Evolutionary conservation across 2,113 vertebrate species (phyloP), one percentile per base, ranked within the genome.

Genomic region (Morone saxatilis): DNA sequence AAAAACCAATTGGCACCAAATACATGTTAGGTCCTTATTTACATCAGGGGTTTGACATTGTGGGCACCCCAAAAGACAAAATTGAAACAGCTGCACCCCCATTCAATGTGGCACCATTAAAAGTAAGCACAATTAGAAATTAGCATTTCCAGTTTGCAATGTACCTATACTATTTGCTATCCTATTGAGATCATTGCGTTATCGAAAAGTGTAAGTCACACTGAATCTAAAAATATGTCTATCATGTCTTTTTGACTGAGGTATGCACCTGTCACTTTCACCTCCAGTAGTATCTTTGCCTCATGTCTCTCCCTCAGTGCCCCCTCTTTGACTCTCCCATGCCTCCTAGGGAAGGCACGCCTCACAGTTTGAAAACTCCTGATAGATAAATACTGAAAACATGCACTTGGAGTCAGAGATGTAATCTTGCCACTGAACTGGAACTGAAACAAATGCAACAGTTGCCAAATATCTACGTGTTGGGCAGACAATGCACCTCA

Each of bases 361-460:
- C 4, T 20, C 40, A 16, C 51, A 40, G 50, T 63, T 20, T 59
- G 47, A 75, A 76, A 75, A 63, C 40, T 41, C 50, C 38, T 57
- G 41, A 73, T 53, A 60, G 65, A 80, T 53, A 48, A 78, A 16
- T 10, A 31, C 36, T 76, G 38, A 61, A 76, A 75, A 67, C 22
- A 45, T 22, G 45, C 7, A 43, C 19, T 59, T 45, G 20, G 36
- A 73, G 43, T 56, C 12, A 51, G 13, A 80, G 67, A 84, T 57
- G 9, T 56, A 25, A 75, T 74, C 53, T 51, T 50, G 11, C 11
- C 22, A 25, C 38, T 75, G 22, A 83, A 80, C 11, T 72, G 50
- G 56, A 89, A 68, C 41, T 41, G 57, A 78, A 56, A 61, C 63
- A 75, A 63, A 36, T 70, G 7, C 56, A 77, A 14, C 45, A 59